Evolutionary conservation across 2,888 invertebrate genomes (phyloP), one percentile per base, ranked within the genome.

Genomic region (Arge pagana): DNA sequence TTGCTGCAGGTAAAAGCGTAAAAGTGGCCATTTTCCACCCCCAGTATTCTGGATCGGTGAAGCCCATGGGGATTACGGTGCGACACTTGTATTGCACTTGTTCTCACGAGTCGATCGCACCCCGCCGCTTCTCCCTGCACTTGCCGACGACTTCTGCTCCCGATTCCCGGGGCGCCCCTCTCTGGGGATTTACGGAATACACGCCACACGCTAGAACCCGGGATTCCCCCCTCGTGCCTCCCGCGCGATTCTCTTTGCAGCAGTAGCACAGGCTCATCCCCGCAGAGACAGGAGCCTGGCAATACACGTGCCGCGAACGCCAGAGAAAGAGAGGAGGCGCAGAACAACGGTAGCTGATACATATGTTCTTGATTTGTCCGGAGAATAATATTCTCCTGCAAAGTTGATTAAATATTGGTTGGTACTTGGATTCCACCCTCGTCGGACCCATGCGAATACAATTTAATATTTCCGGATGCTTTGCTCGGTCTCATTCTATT

Each of bases 401-500:
- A 70, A 70, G 72, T 73, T 74, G 74, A 74, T 74, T 74, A 74
- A 74, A 74, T 72, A 73, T 74, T 68, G 70, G 70, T 65, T 59
- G 62, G 60, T 58, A 62, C 58, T 62, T 58, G 5, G 59, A 57
- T 54, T 49, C 56, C 45, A 40, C 56, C 55, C 57, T 36, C 53
- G 48, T 26, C 43, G 11, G 50, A 19, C 41, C 50, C 50, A 42
- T 50, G 63, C 66, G 67, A 61, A 67, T 62, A 62, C 59, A 61
- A 62, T 64, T 63, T 63, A 64, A 65, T 67, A 65, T 65, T 57
- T 59, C 45, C 52, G 50, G 33, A 56, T 41, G 41, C 56, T 23
- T n/a, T n/a, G 33, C 35, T 45, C 45, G 45, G 45, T n/a, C n/a
- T n/a, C n/a, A n/a, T n/a, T n/a, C n/a, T n/a, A n/a, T n/a, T n/a